Conservation (phyloP, 1,140 invertebrate species). For the Bombus waltoni region DNA sequence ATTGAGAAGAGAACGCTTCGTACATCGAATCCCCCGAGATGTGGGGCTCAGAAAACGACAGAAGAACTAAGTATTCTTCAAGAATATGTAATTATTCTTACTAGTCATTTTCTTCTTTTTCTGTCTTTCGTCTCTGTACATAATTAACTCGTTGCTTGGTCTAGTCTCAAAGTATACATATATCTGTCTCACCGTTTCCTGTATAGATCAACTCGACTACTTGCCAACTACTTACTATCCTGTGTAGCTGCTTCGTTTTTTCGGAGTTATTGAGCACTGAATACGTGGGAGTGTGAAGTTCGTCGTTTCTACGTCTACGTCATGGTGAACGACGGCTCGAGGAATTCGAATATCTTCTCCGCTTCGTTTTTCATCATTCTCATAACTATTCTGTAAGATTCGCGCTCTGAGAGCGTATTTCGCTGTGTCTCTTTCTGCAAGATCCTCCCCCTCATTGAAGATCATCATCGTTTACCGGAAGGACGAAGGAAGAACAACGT, state of each 20-base stretch:
- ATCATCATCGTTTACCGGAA: constrained; percentile 41
- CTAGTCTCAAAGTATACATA: neutral
- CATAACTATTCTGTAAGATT: neutral
- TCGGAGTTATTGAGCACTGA: neutral
- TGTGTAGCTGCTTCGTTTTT: constrained; percentile 5
- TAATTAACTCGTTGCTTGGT: neutral
- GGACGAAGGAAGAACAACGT: constrained; percentile 59
- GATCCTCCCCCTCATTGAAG: neutral
- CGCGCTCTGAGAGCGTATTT: neutral
- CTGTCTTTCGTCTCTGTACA: neutral
- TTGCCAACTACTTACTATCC: constrained; percentile 13
- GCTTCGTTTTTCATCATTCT: neutral
- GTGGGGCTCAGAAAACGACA: constrained; percentile 12
- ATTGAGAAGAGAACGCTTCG: neutral
- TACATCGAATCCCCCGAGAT: constrained; percentile 39
- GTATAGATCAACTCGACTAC: neutral
- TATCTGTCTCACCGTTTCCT: neutral
- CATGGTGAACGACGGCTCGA: constrained; percentile 44
- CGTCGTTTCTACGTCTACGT: constrained; percentile 41
- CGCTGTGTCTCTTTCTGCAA: neutral
- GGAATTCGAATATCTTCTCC: constrained; percentile 45
- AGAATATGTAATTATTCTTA: neutral
- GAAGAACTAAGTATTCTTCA: neutral
- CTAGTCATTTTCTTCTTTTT: neutral
- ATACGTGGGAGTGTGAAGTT: neutral